Conservation (phyloP, 2,113 vertebrate species). For the Semicossyphus pulcher region DNA sequence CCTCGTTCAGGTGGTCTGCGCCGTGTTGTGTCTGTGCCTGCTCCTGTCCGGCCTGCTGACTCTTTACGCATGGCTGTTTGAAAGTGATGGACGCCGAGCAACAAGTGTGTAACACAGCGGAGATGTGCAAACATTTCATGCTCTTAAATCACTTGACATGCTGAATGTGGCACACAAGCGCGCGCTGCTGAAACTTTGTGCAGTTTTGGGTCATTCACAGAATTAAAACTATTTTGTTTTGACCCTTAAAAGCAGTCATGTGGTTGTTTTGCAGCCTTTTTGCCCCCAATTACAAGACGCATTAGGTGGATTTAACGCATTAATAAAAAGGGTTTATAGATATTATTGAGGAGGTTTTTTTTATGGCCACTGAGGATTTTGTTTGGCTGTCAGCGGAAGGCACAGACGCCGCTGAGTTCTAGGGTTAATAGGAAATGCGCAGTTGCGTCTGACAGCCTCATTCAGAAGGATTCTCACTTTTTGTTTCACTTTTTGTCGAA, state of each 20-base stretch:
- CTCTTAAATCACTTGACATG: constrained; percentile 30
- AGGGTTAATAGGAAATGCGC: constrained; percentile 64
- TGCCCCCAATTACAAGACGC: neutral
- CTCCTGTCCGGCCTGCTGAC: constrained; percentile 27
- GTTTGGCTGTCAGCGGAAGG: constrained; percentile 39
- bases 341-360: constrained; percentile 3
- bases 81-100: constrained; percentile 45
- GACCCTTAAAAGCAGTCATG: neutral
- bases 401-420: constrained; percentile 17
- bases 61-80: constrained; percentile 28
- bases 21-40: neutral
- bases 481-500: constrained; percentile 71
- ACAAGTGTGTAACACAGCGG: constrained; percentile 63
- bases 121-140: constrained; percentile 35
- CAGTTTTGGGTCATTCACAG: neutral
- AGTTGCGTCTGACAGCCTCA: constrained; percentile 49
- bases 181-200: neutral
- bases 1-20: neutral
- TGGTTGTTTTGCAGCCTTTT: neutral
- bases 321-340: neutral
- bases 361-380: neutral
- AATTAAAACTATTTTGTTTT: neutral
- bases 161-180: neutral
- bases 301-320: neutral
- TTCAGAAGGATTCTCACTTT: constrained; percentile 62